Evolutionary conservation across 1,140 invertebrate genomes (phyloP).

Genomic region (Himalopsyche phryganea): DNA sequence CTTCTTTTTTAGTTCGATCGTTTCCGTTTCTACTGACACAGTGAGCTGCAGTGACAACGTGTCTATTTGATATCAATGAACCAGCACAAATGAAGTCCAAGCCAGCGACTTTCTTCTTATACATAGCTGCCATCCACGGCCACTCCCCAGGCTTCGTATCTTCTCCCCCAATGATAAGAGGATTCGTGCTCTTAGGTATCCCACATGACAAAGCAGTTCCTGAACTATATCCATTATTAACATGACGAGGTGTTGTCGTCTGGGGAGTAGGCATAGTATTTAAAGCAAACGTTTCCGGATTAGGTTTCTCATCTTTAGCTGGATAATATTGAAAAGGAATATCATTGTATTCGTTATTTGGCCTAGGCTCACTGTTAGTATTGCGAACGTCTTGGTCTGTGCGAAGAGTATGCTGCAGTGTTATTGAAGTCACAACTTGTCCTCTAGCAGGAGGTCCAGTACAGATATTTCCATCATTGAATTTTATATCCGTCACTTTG

Average conservation of each 20-base stretch:
- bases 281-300: slow-evolving; percentile 14
- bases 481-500: slow-evolving; percentile 1
- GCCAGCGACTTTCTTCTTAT: slow-evolving; percentile 42
- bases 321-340: no score
- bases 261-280: neutral
- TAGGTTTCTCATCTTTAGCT: slow-evolving; percentile 2
- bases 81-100: slow-evolving; percentile 58
- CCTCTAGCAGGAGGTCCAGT: neutral
- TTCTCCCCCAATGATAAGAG: slow-evolving; percentile 38
- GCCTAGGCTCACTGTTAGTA: neutral
- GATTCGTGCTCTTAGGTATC: neutral
- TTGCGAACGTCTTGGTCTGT: slow-evolving; percentile 5
- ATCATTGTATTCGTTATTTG: slow-evolving; percentile 4
- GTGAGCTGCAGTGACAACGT: slow-evolving; percentile 45
- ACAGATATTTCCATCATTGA: slow-evolving; percentile 5
- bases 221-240: neutral
- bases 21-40: slow-evolving; percentile 47
- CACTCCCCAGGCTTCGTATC: slow-evolving; percentile 56
- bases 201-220: neutral
- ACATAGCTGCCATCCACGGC: slow-evolving; percentile 68
- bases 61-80: slow-evolving; percentile 51
- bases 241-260: no score
- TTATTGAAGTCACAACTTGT: slow-evolving; percentile 2
- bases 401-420: neutral
- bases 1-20: slow-evolving; percentile 36